Evolutionary conservation across 1,140 invertebrate genomes (phyloP).

Genomic region (Marisa cornuarietis): DNA sequence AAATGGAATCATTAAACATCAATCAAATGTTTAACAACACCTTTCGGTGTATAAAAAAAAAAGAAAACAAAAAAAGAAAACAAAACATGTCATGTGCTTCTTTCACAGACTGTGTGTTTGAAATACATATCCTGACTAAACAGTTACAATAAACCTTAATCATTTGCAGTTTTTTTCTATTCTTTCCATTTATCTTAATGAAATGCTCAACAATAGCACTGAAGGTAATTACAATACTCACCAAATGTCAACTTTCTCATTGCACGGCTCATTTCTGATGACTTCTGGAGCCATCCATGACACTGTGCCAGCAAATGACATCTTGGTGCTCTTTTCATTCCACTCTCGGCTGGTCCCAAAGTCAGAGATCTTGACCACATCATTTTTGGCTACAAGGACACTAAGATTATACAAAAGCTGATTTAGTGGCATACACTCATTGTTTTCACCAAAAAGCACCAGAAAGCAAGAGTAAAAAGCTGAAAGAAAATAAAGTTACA

Average conservation of each 20-base stretch:
- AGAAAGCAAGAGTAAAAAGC: not conserved
- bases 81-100: too few relatives aligned
- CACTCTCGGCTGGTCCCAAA: constrained; percentile 95
- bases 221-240: constrained; percentile 51
- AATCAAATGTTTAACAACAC: too few relatives aligned
- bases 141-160: too few relatives aligned
- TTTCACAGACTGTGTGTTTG: too few relatives aligned
- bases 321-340: constrained; percentile 92
- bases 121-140: too few relatives aligned
- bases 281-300: constrained; percentile 99
- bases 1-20: too few relatives aligned
- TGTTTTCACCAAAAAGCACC: not conserved
- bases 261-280: constrained; percentile 94
- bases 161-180: too few relatives aligned
- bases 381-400: constrained; percentile 89
- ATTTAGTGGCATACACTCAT: not conserved
- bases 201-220: not conserved
- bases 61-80: not conserved
- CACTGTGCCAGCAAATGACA: constrained; percentile 95
- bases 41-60: not conserved
- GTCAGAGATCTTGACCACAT: constrained; percentile 96
- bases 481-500: not conserved
- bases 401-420: constrained; percentile 70
- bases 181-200: not conserved
- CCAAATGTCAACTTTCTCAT: constrained; percentile 97